Base-by-base conservation (phyloP, 2,797 vertebrate species). In the Pseudomugil gertrudae region DNA sequence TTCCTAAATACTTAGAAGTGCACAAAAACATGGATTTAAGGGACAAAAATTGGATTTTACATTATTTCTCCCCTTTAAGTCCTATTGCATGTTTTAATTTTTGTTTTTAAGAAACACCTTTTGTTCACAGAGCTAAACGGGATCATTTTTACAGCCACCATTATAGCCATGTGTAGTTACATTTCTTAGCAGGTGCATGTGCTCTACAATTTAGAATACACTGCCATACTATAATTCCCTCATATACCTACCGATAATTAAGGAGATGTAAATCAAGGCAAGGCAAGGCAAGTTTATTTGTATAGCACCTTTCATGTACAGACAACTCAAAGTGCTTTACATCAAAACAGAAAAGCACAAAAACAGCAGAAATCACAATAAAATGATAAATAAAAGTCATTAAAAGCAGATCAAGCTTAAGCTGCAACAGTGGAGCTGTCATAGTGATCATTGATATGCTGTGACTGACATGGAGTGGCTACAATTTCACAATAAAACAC, bases 401-500 rank as follows among this genome's bases (percentile, higher is more conserved):
- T n/a, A n/a, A n/a, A n/a, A n/a, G n/a, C n/a, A n/a, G n/a, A n/a
- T n/a, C n/a, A n/a, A n/a, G n/a, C n/a, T 51, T 33, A 36, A 35
- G 21, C 23, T 51, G 9, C 30, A 23, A 19, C n/a, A 21, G 19
- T 27, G 15, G 15, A 36, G 32, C 29, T 30, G 54, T 74, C 77
- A 36, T 61, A 65, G 66, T n/a, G 29, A 65, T 84, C 57, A 76
- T 47, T 60, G 72, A 69, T 80, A 76, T 61, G 53, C 65, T 72
- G 35, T 58, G 51, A 61, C 40, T 69, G 55, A 45, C 61, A 53
- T 1, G 51, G 21, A 61, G 52, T n/a, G 63, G 36, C 63, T 57
- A 54, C 65, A 52, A 59, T 11, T 68, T 85, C 63, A 72, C 66
- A n/a, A n/a, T 74, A 38, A 74, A 74, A 30, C 56, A 40, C 87